These are phyloP conservation scores for Epistrophella euchroma DNA, from an alignment of 2,888 invertebrate genomes.

Conservation along the genomic window DNA sequence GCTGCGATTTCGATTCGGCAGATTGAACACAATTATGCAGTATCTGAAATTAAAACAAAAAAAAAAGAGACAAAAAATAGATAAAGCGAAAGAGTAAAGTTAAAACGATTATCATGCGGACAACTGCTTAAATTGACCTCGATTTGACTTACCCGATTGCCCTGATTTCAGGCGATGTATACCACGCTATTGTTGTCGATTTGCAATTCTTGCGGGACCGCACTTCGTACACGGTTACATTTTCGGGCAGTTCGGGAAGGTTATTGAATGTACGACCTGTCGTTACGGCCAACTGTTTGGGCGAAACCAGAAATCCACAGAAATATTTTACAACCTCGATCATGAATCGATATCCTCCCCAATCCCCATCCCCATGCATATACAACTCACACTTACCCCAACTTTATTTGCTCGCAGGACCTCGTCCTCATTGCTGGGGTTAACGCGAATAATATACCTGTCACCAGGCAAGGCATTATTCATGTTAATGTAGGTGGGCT, in stretches of 20 bases:
- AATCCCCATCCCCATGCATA: too few relatives aligned
- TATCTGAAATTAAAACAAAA: constrained; percentile 79
- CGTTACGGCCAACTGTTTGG: constrained; percentile 84
- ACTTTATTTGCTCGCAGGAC: constrained; percentile 84
- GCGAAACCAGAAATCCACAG: constrained; percentile 41
- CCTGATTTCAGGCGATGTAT: constrained; percentile 84
- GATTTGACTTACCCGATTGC: constrained; percentile 80
- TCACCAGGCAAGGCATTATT: constrained; percentile 81
- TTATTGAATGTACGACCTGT: constrained; percentile 83
- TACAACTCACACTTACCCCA: constrained; percentile 82
- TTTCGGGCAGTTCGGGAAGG: constrained; percentile 85
- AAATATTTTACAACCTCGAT: constrained; percentile 30
- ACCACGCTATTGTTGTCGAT: constrained; percentile 86
- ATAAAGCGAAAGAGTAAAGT: constrained; percentile 10
- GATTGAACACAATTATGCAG: constrained; percentile 82
- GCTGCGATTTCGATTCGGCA: constrained; percentile 82
- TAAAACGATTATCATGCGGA: constrained; percentile 36
- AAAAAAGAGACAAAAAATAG: neutral
- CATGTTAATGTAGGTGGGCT: constrained; percentile 84
- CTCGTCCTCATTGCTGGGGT: constrained; percentile 85
- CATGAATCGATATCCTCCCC: neutral
- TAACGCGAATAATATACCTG: constrained; percentile 85
- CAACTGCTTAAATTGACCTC: constrained; percentile 45
- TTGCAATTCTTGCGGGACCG: constrained; percentile 84
- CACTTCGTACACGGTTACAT: constrained; percentile 85